Evolutionary conservation across 1,140 invertebrate species (phyloP).

Genomic region (Penaeus vannamei): DNA sequence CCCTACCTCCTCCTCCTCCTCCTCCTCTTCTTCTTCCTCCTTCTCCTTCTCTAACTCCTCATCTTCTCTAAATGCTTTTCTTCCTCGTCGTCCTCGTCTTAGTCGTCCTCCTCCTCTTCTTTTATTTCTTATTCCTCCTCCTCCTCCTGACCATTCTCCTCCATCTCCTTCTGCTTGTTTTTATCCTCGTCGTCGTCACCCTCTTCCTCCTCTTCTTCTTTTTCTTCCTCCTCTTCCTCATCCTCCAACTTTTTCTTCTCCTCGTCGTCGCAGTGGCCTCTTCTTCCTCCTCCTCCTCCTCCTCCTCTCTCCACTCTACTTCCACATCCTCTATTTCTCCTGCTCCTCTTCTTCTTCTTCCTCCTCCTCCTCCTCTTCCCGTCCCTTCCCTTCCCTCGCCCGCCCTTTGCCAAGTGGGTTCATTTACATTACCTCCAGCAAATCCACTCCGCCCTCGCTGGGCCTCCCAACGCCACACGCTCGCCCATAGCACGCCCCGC

Average conservation of each 20-base stretch:
- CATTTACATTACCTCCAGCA: too few relatives aligned
- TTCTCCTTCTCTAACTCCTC: constrained; percentile 59
- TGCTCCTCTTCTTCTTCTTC: constrained; percentile 62
- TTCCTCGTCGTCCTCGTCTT: constrained; percentile 2
- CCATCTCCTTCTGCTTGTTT: background rate
- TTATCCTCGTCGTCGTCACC: background rate
- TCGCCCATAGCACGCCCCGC: too few relatives aligned
- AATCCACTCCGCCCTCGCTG: too few relatives aligned
- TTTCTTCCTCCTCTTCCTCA: constrained; percentile 14
- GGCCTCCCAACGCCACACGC: too few relatives aligned
- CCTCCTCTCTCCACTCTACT: too few relatives aligned
- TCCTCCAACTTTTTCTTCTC: background rate
- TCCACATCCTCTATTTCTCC: too few relatives aligned
- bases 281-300: too few relatives aligned
- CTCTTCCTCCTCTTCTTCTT: constrained; percentile 13
- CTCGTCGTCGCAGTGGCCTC: too few relatives aligned
- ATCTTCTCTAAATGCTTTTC: background rate
- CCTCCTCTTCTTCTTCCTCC: constrained; percentile 61
- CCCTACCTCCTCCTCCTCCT: background rate
- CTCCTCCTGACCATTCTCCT: constrained; percentile 56
- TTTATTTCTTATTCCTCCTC: constrained; percentile 54
- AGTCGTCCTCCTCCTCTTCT: constrained; percentile 57
- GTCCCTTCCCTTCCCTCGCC: background rate
- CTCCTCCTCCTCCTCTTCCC: constrained; percentile 61
- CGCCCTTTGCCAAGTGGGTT: background rate